Percentiles rank a stretch among this genome's conserved stretches.
Conservation (phyloP, 2,113 vertebrate genomes). For the Pachycephala philippinensis region DNA sequence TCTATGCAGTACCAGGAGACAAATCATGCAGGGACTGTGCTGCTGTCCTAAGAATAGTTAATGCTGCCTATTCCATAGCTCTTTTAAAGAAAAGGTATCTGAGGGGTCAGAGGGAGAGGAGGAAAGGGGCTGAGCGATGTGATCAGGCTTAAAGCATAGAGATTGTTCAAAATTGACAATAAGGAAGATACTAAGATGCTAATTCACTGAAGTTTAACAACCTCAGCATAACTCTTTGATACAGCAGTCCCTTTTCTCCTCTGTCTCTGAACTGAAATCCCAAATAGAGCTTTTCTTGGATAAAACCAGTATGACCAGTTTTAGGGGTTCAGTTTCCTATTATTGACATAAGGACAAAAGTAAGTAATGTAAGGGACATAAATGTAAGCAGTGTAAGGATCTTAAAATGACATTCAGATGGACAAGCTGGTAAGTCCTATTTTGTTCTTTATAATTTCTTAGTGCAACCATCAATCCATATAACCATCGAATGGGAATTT, state of each 20-base stretch:
- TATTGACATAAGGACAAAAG: neutral
- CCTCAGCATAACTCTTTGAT: neutral
- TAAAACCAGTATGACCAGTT: neutral
- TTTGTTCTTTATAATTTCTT: neutral
- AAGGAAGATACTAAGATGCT: neutral
- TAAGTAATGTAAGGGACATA: neutral
- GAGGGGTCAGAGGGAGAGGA: neutral
- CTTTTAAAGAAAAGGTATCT: neutral
- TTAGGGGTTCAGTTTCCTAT: neutral
- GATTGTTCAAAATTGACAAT: neutral
- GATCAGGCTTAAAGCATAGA: neutral
- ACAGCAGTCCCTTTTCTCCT: neutral
- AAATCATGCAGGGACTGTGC: neutral
- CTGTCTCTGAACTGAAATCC: neutral
- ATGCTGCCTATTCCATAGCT: neutral
- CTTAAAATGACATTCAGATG: neutral
- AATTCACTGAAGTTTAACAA: slow-evolving; percentile 5
- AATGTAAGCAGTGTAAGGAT: neutral
- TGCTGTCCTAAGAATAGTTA: neutral
- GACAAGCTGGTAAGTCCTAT: neutral
- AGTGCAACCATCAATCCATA: neutral
- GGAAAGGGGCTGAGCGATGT: neutral
- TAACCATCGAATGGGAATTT: neutral
- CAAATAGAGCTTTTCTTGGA: neutral
- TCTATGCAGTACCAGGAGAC: neutral